Evolutionary conservation across 2,797 vertebrate genomes (phyloP), one percentile per base, ranked within the genome.

Genomic region (Myripristis jacobus): DNA sequence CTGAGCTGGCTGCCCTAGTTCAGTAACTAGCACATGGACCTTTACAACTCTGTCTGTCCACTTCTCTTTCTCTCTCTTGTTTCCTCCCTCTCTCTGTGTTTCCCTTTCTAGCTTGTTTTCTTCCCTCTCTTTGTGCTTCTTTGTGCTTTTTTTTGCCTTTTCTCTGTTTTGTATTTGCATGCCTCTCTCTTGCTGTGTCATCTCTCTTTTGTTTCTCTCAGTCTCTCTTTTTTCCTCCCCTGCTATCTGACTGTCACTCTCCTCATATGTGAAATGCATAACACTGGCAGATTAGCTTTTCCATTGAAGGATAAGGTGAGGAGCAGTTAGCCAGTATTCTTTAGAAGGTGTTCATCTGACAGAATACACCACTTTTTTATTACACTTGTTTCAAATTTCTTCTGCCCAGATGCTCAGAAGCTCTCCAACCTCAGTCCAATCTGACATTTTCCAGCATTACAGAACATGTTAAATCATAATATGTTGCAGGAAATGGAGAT

Each of bases 1-100:
- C 62, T 74, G 56, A 81, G 80, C 76, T 73, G 66, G n/a, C 70
- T 75, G 72, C 50, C 76, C 43, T 55, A 80, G 54, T 81, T 86
- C 58, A 63, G 64, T 79, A 29, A 36, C 4, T 29, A 72, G 82
- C 76, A 78, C 76, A 61, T 83, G 56, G 66, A 75, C 80, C 53
- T 22, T 63, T 34, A 36, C 25, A 68, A 47, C 27, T 72, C 25
- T 66, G n/a, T 70, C 41, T 64, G 22, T 61, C 55, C 76, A 15
- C 63, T 64, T 57, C 18, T 73, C 34, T 61, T 36, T 29, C 24
- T 41, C 21, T 62, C 6, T 41, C 34, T 6, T 7, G 44, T 13
- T 34, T 7, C 29, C 25, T 44, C 50, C 59, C 66, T 55, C 16
- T 15, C 54, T 72, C 62, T 43, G 59, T 68, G 54, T 38, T 43